Conservation (phyloP, 2,888 invertebrate genomes). For the Gymnosoma rotundatum region DNA sequence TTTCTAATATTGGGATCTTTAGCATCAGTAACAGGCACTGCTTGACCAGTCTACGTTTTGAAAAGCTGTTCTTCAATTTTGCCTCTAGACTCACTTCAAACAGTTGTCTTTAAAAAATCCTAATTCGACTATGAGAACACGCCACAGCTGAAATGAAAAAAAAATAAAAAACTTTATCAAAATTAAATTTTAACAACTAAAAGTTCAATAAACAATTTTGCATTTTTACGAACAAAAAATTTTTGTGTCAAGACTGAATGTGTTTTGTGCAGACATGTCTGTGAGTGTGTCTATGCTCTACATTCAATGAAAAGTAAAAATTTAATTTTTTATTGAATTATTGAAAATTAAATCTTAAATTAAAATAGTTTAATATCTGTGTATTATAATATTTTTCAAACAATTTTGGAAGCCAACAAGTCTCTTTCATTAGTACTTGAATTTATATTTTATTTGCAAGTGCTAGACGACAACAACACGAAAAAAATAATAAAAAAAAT, state of each 20-base stretch:
- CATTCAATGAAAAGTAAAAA: conserved; percentile 11
- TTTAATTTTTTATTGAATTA: background rate
- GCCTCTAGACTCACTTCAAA: no score
- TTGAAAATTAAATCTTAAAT: no score
- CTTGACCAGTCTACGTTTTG: no score
- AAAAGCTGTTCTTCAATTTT: no score
- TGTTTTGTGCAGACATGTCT: background rate
- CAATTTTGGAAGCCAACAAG: background rate
- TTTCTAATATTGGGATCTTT: no score
- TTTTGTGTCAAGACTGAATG: background rate
- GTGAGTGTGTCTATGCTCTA: background rate
- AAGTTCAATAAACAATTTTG: conserved; percentile 11
- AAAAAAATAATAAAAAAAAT: background rate
- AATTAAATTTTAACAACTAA: background rate
- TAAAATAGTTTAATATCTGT: background rate
- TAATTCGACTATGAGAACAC: background rate
- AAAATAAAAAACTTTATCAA: conserved; percentile 2
- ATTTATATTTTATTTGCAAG: background rate
- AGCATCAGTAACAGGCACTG: no score
- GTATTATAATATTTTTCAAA: background rate
- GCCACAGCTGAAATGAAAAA: background rate
- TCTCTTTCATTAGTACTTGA: conserved; percentile 23
- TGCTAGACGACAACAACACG: conserved; percentile 19
- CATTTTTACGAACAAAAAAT: background rate
- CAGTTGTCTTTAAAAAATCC: no score